These are phyloP conservation scores for Clitarchus hookeri DNA, from an alignment of 2,888 invertebrate species.

Conservation along the genomic window DNA sequence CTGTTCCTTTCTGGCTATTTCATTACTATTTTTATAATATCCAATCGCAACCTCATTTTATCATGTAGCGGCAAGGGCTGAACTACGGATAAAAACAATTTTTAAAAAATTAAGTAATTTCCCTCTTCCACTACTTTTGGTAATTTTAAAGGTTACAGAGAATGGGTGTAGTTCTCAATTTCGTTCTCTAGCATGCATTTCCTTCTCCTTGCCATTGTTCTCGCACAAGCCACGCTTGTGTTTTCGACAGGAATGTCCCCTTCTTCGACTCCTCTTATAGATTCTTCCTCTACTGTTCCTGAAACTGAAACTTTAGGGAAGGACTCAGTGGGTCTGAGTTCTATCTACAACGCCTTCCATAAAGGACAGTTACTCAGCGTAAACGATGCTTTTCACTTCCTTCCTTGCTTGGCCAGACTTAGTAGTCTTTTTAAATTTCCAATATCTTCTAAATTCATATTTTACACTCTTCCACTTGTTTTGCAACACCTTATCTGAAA, in stretches of 20 bases:
- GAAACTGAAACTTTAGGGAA: neutral
- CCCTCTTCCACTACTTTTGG: neutral
- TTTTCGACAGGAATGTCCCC: neutral
- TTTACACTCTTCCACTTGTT: constrained; percentile 1
- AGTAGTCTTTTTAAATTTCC: neutral
- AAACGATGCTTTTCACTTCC: neutral
- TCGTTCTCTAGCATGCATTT: neutral
- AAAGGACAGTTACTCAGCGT: neutral
- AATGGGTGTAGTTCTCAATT: neutral
- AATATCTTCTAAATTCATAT: neutral
- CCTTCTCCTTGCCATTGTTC: neutral
- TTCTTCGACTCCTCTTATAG: neutral
- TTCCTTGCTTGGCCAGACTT: neutral
- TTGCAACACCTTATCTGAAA: neutral
- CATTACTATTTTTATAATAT: neutral
- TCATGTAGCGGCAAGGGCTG: neutral
- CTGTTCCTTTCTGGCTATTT: neutral
- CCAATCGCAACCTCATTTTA: neutral
- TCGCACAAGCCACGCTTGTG: neutral
- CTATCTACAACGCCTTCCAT: neutral
- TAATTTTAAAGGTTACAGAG: neutral
- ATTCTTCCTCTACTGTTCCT: neutral
- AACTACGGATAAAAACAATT: neutral
- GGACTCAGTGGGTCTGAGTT: neutral
- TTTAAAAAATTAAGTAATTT: no score